Base-by-base conservation (phyloP, 2,888 invertebrate genomes). In the Drosophila testacea region DNA sequence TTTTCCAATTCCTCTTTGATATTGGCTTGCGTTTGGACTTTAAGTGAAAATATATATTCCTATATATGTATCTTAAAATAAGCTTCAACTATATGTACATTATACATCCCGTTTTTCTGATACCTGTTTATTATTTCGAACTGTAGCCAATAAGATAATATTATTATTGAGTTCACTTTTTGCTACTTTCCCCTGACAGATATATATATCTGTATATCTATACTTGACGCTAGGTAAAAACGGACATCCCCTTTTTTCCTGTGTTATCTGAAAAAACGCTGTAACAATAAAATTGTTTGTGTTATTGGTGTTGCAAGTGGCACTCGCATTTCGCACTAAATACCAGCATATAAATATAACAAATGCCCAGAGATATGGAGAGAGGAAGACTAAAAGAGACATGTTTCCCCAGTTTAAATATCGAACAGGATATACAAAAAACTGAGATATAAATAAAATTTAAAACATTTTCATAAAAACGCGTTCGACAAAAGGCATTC, bases 391-490 rank as follows among this genome's bases (percentile, higher is more conserved):
- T 30, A 4, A 66, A 4, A 10, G 11, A 30, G 57, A 60, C 61
- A 71, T 57, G 62, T 67, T 60, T 70, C 42, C 73, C 51, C 59
- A 50, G 39, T 41, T 66, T 55, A 41, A 47, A 52, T 63, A 72
- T 65, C 44, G 10, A 42, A 54, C 36, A 30, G 57, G 36, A 42
- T 41, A 51, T 36, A 54, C 47, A 30, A 73, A 73, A 62, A 52
- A 39, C 48, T 52, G 56, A 59, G 39, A 52, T 63, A 54, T 41
- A 66, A 74, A 81, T 62, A 68, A 79, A 82, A 83, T 83, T 79
- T 38, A 66, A 56, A 79, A 77, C 56, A 65, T 70, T 70, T 52
- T 7, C 27, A 27, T 39, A 48, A 59, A 65, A 62, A 39, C 22
- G 36, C 41, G 50, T 56, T 57, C 27, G 70, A 62, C 64, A 72